Conservation (phyloP, 2,113 vertebrate genomes). For the Toxostoma redivivum region DNA sequence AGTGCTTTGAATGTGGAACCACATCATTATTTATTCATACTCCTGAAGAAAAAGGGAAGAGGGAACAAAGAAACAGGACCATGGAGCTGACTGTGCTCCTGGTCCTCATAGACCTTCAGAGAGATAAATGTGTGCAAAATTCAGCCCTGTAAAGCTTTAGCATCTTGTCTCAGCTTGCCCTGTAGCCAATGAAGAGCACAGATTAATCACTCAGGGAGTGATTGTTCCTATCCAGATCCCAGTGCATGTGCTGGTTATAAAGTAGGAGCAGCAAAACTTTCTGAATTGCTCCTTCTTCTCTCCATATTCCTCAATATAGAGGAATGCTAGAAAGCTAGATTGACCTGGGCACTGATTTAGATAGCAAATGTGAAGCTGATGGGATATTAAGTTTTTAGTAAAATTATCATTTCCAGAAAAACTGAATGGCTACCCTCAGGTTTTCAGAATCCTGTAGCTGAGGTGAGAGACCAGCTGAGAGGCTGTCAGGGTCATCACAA, state of each 20-base stretch:
- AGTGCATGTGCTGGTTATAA: background rate
- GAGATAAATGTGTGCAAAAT: background rate
- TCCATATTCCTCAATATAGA: background rate
- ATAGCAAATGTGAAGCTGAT: background rate
- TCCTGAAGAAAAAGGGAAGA: background rate
- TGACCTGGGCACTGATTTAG: background rate
- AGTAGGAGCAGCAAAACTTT: background rate
- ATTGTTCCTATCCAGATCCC: background rate
- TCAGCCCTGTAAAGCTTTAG: background rate
- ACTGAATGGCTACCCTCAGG: background rate
- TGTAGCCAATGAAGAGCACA: background rate
- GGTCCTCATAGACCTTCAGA: background rate
- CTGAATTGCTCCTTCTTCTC: background rate
- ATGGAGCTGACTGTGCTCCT: background rate
- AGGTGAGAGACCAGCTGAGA: background rate
- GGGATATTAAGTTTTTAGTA: background rate
- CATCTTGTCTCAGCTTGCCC: background rate
- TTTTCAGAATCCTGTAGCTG: background rate
- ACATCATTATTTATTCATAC: background rate
- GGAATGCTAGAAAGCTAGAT: background rate
- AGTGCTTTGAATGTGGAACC: background rate
- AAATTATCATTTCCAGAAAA: background rate
- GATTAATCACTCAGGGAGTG: background rate
- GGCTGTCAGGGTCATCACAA: background rate
- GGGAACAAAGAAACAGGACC: background rate